Evolutionary conservation across 2,888 invertebrate species (phyloP), one percentile per base, ranked within the genome.

Genomic region (Notodonta dromedarius): DNA sequence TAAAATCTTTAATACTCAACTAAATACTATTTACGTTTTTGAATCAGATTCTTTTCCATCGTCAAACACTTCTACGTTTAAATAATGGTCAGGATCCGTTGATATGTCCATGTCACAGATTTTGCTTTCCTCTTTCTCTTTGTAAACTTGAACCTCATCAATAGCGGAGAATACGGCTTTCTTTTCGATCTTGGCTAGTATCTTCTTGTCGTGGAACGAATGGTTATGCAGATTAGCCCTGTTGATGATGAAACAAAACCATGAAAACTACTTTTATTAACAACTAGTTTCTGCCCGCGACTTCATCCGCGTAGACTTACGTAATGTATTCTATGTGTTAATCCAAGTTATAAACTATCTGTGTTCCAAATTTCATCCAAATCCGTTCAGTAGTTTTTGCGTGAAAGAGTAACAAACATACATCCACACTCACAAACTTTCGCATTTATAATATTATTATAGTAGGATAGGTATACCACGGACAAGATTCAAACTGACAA

Each of bases 191-290:
- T 94, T 94, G 0, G 84, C 70, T 5, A 94, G 69, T 51, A 94
- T 94, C 72, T 93, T 94, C 70, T 89, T 91, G 61, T 94, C 94
- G 65, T 94, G 94, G 77, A 90, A 94, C 0, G 90, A 73, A 66
- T 94, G 94, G 62, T 89, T 90, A 74, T 94, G 94, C 6, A 88
- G 87, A 67, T 93, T 91, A 6, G 88, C 85, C 73, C 94, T 94
- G 78, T 59, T 64, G 69, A 44, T 24, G 57, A 58, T 14, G 64
- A 24, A 44, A 58, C 56, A 14, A 5, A 35, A 40, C 39, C 48
- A 46, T 48, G 42, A 11, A 42, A 42, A 42, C 11, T 42, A 42
- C 42, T 42, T 42, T 24, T 24, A 24, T 24, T 24, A 24, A 24
- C 2, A 24, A 1, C 24, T 24, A 24, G 24, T n/a, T n/a, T n/a